Conservation (phyloP, 1,140 invertebrate genomes). For the Drosophila jambulina region DNA sequence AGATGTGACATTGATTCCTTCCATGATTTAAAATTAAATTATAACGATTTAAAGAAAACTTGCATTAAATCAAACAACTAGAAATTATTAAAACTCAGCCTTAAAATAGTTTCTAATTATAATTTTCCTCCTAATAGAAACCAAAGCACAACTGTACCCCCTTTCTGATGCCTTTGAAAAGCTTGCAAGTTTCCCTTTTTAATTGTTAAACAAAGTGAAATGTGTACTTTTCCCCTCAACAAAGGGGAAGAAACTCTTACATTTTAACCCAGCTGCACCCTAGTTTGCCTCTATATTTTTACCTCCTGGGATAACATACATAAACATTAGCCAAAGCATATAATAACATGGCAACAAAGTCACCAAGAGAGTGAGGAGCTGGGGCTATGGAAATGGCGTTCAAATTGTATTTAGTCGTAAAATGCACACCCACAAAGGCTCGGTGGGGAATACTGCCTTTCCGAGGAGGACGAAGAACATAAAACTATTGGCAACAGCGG, state of each 20-base stretch:
- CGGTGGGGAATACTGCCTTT: slow-evolving; percentile 11
- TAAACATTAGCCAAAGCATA: slow-evolving; percentile 53
- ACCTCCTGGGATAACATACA: slow-evolving; percentile 48
- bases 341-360: slow-evolving; percentile 50
- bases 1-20: too few species aligned
- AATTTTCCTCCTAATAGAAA: neutral
- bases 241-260: neutral
- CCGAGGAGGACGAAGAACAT: slow-evolving; percentile 32
- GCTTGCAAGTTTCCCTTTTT: slow-evolving; percentile 2
- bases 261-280: slow-evolving; percentile 7
- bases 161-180: neutral
- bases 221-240: neutral
- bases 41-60: neutral
- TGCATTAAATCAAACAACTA: neutral
- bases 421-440: slow-evolving; percentile 44
- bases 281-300: neutral
- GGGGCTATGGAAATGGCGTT: slow-evolving; percentile 49
- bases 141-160: neutral
- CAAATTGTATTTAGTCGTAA: slow-evolving; percentile 70
- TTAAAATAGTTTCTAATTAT: neutral
- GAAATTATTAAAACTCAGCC: neutral
- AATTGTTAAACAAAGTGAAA: slow-evolving; percentile 16
- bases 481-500: slow-evolving; percentile 61
- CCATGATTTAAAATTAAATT: neutral
- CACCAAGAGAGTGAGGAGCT: neutral